phyloP scores from a whole-genome alignment of 1,140 invertebrate species.

The Plutomurus gul region DNA sequence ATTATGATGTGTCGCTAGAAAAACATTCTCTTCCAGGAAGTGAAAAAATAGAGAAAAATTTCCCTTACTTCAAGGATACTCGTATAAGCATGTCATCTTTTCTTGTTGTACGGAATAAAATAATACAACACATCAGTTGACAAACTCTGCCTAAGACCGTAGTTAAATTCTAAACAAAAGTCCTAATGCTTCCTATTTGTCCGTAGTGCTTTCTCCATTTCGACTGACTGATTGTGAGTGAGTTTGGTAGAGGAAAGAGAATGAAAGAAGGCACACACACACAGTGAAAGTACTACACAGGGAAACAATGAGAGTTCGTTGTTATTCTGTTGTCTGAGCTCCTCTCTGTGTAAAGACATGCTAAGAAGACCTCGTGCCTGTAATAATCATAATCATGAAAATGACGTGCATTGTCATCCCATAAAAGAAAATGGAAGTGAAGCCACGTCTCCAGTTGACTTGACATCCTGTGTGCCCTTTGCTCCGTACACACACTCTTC shows the following conservation, averaged over 20 bases:
- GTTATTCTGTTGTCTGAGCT: neutral
- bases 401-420: constrained; percentile 13
- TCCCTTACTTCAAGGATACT: no score
- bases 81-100: no score
- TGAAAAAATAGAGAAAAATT: no score
- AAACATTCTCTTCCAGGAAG: no score
- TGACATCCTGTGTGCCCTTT: neutral
- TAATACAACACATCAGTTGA: neutral
- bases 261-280: no score
- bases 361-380: constrained; percentile 5
- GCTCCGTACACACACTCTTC: neutral
- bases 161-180: constrained; percentile 12
- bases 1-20: no score
- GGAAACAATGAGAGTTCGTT: no score
- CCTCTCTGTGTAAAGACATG: neutral
- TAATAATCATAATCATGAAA: constrained; percentile 23
- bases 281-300: no score
- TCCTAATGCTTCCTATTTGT: neutral
- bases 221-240: neutral
- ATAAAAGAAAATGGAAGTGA: constrained; percentile 13
- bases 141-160: neutral
- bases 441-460: neutral
- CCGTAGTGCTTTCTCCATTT: neutral
- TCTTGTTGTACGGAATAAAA: no score
- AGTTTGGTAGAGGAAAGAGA: neutral